These are phyloP conservation scores for Rhagologus leucostigma DNA, from an alignment of 2,113 vertebrate genomes.

Conservation along the genomic window DNA sequence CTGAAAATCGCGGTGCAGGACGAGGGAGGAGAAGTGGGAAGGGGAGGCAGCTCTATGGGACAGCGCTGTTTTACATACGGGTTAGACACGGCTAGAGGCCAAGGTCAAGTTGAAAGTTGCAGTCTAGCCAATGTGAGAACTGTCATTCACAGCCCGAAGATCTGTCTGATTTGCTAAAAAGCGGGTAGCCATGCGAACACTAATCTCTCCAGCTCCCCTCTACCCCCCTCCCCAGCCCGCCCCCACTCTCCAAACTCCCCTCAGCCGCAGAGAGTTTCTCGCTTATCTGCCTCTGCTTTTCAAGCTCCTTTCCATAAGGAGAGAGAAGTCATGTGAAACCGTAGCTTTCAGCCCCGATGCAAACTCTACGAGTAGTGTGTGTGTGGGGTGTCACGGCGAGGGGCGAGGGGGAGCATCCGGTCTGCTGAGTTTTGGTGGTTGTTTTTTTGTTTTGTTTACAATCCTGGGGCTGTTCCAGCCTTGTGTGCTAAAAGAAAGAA, in stretches of 20 bases:
- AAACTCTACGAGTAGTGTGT: not conserved
- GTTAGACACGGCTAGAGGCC: slow-evolving; percentile 85
- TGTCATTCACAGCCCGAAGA: slow-evolving; percentile 75
- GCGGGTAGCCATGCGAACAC: slow-evolving; percentile 32
- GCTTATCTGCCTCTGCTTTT: slow-evolving; percentile 32
- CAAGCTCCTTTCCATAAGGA: not conserved
- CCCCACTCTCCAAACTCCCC: not conserved
- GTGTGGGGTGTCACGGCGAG: not conserved
- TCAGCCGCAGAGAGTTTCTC: not conserved
- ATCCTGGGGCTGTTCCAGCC: not conserved
- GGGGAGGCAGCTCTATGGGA: slow-evolving; percentile 45
- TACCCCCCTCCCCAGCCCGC: not conserved
- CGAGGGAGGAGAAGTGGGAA: not conserved
- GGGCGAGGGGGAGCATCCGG: not conserved
- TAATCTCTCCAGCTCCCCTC: not conserved
- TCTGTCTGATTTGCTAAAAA: slow-evolving; percentile 53
- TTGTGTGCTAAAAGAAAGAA: not conserved
- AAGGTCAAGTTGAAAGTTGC: slow-evolving; percentile 99
- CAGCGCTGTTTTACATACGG: slow-evolving; percentile 74
- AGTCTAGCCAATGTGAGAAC: slow-evolving; percentile 79
- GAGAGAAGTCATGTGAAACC: slow-evolving; percentile 13
- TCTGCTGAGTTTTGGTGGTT: not conserved
- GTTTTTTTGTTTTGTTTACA: slow-evolving; percentile 41
- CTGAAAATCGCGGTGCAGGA: not conserved
- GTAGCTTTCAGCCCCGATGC: not conserved